Base-by-base conservation (phyloP, 1,140 invertebrate genomes). In the Magallana gigas region DNA sequence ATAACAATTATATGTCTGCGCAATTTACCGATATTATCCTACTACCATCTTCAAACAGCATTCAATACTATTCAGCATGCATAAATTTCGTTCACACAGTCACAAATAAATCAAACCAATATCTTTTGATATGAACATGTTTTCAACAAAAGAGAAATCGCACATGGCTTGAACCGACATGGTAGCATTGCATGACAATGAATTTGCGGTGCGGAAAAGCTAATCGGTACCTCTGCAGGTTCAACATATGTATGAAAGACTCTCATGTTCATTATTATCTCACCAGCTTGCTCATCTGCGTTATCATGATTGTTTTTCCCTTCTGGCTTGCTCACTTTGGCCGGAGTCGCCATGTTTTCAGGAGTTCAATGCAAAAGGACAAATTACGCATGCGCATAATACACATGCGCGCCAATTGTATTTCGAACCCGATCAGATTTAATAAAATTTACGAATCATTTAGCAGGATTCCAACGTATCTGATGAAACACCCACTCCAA, bases 241-340 rank as follows among this genome's bases (percentile, higher is more conserved):
- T 76, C 23, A 76, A 36, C 36, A 76, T 23, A 76, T 9, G 8
- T 29, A 9, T 12, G 14, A 9, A 76, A 29, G 23, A 76, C 68
- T 76, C 23, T 36, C 68, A 76, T 84, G 9, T n/a, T 48, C 57
- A 84, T 16, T 84, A n/a, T 36, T 84, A 57, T 29, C 59, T 88
- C 76, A 94, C 93, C 93, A 86, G 93, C 93, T 88, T 92, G 91
- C 88, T 94, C 93, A 86, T 93, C 92, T 56, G 91, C 91, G 84
- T 90, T 91, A 89, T 94, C 93, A 87, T 94, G 93, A 86, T 94
- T 94, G 90, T 94, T 94, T 94, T 94, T 94, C 60, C 90, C 91
- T 56, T 94, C 93, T 64, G 92, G 82, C 91, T 93, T 94, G 83
- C 85, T 90, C 84, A 92, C 92, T 93, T 94, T 94, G 76, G 93